phyloP scores from a whole-genome alignment of 2,888 invertebrate genomes.

The Arrhopalites spinosus region DNA sequence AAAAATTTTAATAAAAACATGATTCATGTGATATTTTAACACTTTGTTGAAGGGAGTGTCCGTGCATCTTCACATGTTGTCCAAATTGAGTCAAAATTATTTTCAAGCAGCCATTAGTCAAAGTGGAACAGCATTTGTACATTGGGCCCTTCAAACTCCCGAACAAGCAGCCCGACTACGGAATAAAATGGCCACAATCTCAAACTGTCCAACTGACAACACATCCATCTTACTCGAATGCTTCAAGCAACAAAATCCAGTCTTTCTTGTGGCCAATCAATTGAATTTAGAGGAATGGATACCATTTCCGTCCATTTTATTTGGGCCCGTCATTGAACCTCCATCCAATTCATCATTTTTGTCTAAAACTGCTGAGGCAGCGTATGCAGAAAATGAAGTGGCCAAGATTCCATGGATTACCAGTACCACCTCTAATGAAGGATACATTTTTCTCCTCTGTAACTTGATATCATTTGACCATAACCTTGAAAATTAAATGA shows the following conservation, averaged over 20 bases:
- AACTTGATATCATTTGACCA: background rate
- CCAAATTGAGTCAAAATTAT: conserved; percentile 40
- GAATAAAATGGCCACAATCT: conserved; percentile 41
- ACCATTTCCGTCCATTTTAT: conserved; percentile 49
- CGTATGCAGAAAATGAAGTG: conserved; percentile 41
- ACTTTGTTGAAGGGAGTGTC: conserved; percentile 31
- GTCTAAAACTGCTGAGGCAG: conserved; percentile 36
- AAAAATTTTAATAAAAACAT: too few relatives aligned
- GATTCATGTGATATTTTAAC: too few relatives aligned
- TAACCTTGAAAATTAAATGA: too few relatives aligned
- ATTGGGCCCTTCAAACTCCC: conserved; percentile 45
- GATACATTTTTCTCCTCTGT: conserved; percentile 48
- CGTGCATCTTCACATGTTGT: conserved; percentile 48
- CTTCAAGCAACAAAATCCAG: conserved; percentile 42
- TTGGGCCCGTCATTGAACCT: conserved; percentile 50
- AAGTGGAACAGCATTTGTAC: conserved; percentile 49
- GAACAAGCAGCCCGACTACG: conserved; percentile 34
- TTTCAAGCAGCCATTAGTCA: conserved; percentile 40
- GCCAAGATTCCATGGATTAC: conserved; percentile 48
- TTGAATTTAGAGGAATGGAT: conserved; percentile 49
- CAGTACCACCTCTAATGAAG: conserved; percentile 48
- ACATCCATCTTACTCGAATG: conserved; percentile 41
- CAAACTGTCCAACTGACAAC: conserved; percentile 44
- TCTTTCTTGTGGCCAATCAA: conserved; percentile 46
- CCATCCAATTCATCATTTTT: conserved; percentile 45